Evolutionary conservation across 2,113 vertebrate species (phyloP), one percentile per base, ranked within the genome.

Genomic region (Bos taurus): DNA sequence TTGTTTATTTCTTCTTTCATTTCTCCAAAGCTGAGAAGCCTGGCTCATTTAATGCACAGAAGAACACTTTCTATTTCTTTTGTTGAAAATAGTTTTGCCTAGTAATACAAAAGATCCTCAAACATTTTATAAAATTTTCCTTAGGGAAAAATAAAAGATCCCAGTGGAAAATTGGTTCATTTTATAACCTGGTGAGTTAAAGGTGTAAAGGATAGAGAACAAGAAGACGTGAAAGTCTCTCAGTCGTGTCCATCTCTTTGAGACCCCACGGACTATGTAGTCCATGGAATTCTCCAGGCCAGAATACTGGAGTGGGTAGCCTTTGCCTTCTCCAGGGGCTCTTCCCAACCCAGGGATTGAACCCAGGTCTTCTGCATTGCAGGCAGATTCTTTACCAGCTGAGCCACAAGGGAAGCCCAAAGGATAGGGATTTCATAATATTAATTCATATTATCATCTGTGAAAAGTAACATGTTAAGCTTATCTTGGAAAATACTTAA

Each of bases 401-500:
- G 62, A 64, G 15, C 62, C 62, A n/a, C 62, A 64, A 4, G 7
- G 7, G 62, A n/a, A 64, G 33, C 30, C 7, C 62, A 15, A 19
- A 64, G 4, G 2, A 7, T 21, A 43, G 28, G 5, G 15, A 62
- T 28, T 81, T 54, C 50, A 25, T 1, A 10, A 33, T 1, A 23
- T 19, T 59, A 11, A 2, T 62, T 93, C 56, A 16, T 23, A 95
- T 52, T 46, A 83, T 62, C 1, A 2, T 64, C 14, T 74, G 43
- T 26, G 33, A 6, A 91, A 94, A 89, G 64, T 5, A 64, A 52
- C 25, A 56, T 8, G 5, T 16, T 82, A 23, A 48, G 23, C 1
- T 50, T 84, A 50, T 2, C 60, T 94, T 71, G 87, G 11, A 90
- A 19, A 92, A 3, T 7, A 59, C 89, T 97, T 95, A 78, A 93